Evolutionary conservation across 2,113 vertebrate species (phyloP), one percentile per base, ranked within the genome.

Genomic region (Myotis brandtii): DNA sequence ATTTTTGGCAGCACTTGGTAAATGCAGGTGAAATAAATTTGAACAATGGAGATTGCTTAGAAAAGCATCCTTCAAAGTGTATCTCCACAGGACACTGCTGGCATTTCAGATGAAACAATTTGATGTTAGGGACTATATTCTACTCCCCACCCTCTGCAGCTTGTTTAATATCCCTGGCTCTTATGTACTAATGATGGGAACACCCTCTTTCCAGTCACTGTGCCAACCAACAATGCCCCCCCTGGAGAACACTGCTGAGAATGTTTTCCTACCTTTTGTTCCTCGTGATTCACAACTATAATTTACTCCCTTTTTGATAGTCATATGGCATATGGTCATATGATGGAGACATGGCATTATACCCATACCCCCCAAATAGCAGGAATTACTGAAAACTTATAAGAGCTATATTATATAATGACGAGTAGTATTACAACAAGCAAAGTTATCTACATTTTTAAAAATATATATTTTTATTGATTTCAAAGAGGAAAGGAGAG

Each of bases 91-190:
- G 25, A 91, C 50, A 89, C 48, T 85, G 48, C 10, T 72, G 67
- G 17, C 37, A 95, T 91, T 93, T 85, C 62, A 6, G 54, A 97
- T 72, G 34, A 93, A 93, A 89, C 40, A 87, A 94, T 88, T 69
- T 64, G 30, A 52, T 79, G 27, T 88, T 85, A 40, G 81, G 56
- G 86, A 93, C 30, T 62, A 10, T 21, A 32, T 86, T n/a, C 40
- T 80, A 92, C 6, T 73, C n/a, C 16, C 27, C 12, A 73, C 8
- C 32, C 18, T 82, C 37, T 34, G 32, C 3, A 91, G 32, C 25
- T 54, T 4, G 1, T 43, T 86, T 66, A 83, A 56, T 46, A 85
- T 64, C 48, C 25, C 12, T 89, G 79, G 75, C 3, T 92, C 12
- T 69, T 18, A 86, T 46, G 48, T 86, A 59, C 34, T 75, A 93